phyloP scores from a whole-genome alignment of 2,797 vertebrate species.

The Galagoides demidoff region DNA sequence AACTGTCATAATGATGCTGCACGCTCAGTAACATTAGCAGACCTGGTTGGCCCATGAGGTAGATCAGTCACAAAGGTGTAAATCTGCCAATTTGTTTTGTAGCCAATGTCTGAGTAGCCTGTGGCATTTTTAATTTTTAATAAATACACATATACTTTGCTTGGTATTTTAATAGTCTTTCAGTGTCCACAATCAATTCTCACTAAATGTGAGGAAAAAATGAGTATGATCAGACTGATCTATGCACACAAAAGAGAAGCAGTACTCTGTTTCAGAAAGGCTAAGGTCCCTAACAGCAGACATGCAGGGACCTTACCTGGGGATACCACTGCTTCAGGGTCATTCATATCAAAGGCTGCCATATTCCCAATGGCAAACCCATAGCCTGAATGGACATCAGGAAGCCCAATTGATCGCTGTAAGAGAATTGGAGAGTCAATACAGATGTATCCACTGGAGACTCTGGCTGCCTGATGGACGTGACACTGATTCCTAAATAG shows the following conservation, averaged over 20 bases:
- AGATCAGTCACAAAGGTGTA: neutral
- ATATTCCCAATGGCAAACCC: conserved; percentile 99
- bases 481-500: neutral
- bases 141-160: neutral
- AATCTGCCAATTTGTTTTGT: neutral
- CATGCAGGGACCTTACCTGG: conserved; percentile 89
- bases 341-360: conserved; percentile 97
- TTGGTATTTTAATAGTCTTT: neutral
- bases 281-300: neutral
- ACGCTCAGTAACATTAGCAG: neutral
- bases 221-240: neutral
- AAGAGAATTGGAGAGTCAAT: conserved; percentile 61
- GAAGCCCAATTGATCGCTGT: conserved; percentile 96
- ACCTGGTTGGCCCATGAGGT: neutral
- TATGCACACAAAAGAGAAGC: neutral
- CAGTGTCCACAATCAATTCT: neutral
- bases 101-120: neutral
- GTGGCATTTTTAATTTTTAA: neutral
- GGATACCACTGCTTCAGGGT: conserved; percentile 96
- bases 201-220: neutral
- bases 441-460: neutral
- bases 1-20: neutral
- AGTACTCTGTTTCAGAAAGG: neutral
- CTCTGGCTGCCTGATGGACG: neutral
- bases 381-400: conserved; percentile 98